Conservation (phyloP, 2,113 vertebrate genomes). For the Scortum barcoo region DNA sequence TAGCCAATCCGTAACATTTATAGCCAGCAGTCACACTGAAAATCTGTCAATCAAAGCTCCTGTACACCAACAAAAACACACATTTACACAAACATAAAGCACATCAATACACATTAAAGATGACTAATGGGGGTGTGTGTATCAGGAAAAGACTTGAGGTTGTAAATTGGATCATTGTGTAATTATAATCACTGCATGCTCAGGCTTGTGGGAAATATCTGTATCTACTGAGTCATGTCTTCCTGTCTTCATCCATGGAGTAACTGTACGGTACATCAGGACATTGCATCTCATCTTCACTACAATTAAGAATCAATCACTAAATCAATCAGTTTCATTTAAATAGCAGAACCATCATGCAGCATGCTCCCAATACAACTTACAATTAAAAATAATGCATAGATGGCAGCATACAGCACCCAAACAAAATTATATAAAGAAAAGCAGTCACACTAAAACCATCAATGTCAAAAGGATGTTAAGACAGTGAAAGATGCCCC, state of each 20-base stretch:
- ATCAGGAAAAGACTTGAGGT: background rate
- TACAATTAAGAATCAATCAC: background rate
- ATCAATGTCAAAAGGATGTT: too few relatives aligned
- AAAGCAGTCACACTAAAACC: too few relatives aligned
- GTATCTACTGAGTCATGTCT: background rate
- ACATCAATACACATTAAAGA: background rate
- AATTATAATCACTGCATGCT: background rate
- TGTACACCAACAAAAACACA: too few relatives aligned
- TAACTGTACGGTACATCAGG: background rate
- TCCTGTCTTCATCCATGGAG: background rate
- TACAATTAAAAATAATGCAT: too few relatives aligned
- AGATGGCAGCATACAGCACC: too few relatives aligned
- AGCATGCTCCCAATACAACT: too few relatives aligned
- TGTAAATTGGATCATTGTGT: background rate
- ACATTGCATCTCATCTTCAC: slow-evolving; percentile 3
- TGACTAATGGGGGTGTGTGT: background rate
- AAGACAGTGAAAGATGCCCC: too few relatives aligned
- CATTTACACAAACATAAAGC: too few relatives aligned
- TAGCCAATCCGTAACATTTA: too few relatives aligned
- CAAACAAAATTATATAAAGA: too few relatives aligned
- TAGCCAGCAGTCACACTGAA: background rate
- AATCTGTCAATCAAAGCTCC: background rate
- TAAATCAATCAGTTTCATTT: too few relatives aligned
- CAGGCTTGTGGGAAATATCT: background rate
- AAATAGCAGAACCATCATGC: too few relatives aligned